Evolutionary conservation across 2,888 invertebrate genomes (phyloP).

Genomic region (Apotomis betuletana): DNA sequence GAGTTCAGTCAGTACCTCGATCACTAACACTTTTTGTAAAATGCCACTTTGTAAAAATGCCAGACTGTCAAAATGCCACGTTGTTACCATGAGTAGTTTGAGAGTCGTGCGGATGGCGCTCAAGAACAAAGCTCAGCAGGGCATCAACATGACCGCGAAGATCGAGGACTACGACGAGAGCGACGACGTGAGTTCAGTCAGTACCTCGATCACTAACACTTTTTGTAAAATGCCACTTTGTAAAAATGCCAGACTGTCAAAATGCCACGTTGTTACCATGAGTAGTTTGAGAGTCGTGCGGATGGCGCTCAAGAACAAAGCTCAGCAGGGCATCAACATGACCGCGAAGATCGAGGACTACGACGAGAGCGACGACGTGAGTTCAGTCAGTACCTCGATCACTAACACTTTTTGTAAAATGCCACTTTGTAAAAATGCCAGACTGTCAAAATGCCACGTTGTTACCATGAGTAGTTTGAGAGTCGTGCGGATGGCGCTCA

Average conservation of each 20-base stretch:
- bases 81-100: constrained; percentile 89
- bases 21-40: not conserved
- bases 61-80: too few species aligned
- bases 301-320: constrained; percentile 85
- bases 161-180: constrained; percentile 86
- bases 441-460: too few species aligned
- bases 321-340: constrained; percentile 85
- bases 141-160: constrained; percentile 85
- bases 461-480: constrained; percentile 90
- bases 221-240: not conserved
- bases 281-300: constrained; percentile 92
- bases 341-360: constrained; percentile 85
- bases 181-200: constrained; percentile 78
- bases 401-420: not conserved
- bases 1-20: constrained; percentile 47
- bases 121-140: constrained; percentile 84
- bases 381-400: not conserved
- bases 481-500: constrained; percentile 87
- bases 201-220: not conserved
- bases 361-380: constrained; percentile 86
- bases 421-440: too few species aligned
- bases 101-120: constrained; percentile 88
- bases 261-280: constrained; percentile 72
- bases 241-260: too few species aligned
- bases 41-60: too few species aligned